Evolutionary conservation across 2,797 vertebrate genomes (phyloP).

Genomic region (Buceros bicornis): DNA sequence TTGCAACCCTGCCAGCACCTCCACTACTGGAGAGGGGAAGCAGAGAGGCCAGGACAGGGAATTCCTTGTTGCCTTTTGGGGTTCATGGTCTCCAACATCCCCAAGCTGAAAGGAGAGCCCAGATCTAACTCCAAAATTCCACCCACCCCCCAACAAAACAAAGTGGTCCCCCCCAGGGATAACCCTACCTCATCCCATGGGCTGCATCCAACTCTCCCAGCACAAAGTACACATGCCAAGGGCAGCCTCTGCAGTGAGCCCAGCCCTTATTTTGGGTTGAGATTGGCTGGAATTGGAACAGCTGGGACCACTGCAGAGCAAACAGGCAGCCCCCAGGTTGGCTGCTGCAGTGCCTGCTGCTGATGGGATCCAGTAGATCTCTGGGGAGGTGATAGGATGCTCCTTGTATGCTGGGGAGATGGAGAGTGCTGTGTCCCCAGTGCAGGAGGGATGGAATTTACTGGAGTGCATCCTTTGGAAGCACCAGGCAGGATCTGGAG

Average conservation of each 20-base stretch:
- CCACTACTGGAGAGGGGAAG: accelerated
- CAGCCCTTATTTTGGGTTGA: not conserved
- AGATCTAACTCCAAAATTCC: not conserved
- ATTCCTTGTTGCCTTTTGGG: not conserved
- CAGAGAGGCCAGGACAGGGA: not conserved
- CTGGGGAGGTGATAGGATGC: not conserved
- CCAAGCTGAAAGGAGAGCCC: not conserved
- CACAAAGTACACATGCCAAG: not conserved
- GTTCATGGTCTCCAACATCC: not conserved
- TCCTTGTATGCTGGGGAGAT: not conserved
- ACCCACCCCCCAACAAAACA: not conserved
- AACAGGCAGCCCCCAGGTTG: not conserved
- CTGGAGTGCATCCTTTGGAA: not conserved
- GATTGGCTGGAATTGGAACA: not conserved
- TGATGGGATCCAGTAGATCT: not conserved
- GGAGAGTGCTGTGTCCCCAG: not conserved
- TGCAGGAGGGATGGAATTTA: not conserved
- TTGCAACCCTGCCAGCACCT: not conserved
- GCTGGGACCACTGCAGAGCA: not conserved
- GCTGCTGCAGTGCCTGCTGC: not conserved
- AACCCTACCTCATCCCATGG: not conserved
- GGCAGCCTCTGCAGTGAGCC: accelerated
- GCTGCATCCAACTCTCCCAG: not conserved
- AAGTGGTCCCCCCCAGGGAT: not conserved
- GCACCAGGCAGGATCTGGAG: not conserved